A percentile compares a stretch with the other conserved stretches of the same genome.
phyloP scores from a whole-genome alignment of 37 sponge, comb jelly and placozoan genomes.

The Petrosia ficiformis region DNA sequence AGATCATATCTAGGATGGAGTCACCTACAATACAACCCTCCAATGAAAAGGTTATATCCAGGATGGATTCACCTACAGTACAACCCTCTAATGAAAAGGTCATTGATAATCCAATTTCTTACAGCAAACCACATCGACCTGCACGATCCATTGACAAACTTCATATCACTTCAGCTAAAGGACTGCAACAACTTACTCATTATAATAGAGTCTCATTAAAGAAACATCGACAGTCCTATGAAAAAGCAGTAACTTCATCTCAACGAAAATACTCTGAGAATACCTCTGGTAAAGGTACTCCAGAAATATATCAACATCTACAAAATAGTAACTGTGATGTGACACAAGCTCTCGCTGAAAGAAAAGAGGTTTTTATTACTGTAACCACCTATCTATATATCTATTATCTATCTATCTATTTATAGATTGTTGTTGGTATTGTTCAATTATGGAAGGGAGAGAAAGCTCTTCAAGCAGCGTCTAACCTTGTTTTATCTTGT shows the following conservation, averaged over 20 bases:
- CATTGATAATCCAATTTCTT: too few species aligned
- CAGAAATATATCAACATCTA: background rate
- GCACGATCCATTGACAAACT: too few species aligned
- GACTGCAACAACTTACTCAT: too few species aligned
- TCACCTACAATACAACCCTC: too few species aligned
- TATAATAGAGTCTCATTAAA: background rate
- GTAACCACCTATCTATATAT: background rate
- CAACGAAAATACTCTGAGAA: background rate
- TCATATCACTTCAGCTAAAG: too few species aligned
- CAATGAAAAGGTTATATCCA: too few species aligned
- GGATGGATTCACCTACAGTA: too few species aligned
- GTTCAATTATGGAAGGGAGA: slow-evolving; percentile 23
- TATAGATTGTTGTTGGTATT: slow-evolving; percentile 26
- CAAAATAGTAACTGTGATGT: background rate
- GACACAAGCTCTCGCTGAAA: background rate
- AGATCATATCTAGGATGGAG: too few species aligned
- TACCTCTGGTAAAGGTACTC: background rate
- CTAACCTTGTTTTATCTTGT: slow-evolving; percentile 29
- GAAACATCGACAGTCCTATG: background rate
- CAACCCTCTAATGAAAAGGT: too few species aligned
- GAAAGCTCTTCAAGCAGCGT: slow-evolving; percentile 47
- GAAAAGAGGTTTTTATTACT: slow-evolving; percentile 7
- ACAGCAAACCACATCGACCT: too few species aligned
- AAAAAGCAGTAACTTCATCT: background rate
- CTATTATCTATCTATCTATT: too few species aligned